These are phyloP conservation scores for Apostichopus californicus DNA, from an alignment of 35 echinoderm and acorn worm genomes.

Conservation along the genomic window DNA sequence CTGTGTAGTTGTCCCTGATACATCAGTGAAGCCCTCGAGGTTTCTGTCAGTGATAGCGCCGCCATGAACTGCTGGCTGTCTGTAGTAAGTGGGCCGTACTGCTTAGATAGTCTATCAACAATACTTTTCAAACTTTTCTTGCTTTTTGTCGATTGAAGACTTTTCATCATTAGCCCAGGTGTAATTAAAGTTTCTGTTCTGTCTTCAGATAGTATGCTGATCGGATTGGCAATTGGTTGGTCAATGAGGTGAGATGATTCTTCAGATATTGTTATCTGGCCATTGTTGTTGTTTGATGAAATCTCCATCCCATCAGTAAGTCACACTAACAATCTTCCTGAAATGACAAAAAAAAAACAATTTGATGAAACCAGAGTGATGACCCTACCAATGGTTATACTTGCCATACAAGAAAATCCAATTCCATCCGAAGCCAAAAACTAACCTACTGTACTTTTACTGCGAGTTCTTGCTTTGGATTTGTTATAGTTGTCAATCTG, in stretches of 20 bases:
- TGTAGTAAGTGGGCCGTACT: not conserved
- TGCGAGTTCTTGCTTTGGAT: too few species aligned
- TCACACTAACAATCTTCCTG: too few species aligned
- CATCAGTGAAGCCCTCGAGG: not conserved
- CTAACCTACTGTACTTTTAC: too few species aligned
- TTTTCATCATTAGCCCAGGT: not conserved
- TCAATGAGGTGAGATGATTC: not conserved
- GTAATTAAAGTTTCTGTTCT: not conserved
- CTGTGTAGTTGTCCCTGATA: not conserved
- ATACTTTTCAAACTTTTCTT: conserved; percentile 63
- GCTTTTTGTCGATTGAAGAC: conserved; percentile 22
- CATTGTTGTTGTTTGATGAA: not conserved
- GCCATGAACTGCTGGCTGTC: conserved; percentile 21
- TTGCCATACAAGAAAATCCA: too few species aligned
- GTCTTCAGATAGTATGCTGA: not conserved
- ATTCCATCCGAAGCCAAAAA: too few species aligned
- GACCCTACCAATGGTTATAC: too few species aligned
- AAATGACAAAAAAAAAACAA: too few species aligned
- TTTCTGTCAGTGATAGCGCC: conserved; percentile 1
- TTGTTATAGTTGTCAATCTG: too few species aligned
- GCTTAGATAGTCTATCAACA: conserved; percentile 43
- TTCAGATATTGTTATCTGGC: not conserved
- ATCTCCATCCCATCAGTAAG: not conserved
- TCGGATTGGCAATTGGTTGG: not conserved
- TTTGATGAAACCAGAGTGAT: too few species aligned